These are phyloP conservation scores for Drosophila suboccidentalis DNA, from an alignment of 2,888 invertebrate species.

Conservation along the genomic window DNA sequence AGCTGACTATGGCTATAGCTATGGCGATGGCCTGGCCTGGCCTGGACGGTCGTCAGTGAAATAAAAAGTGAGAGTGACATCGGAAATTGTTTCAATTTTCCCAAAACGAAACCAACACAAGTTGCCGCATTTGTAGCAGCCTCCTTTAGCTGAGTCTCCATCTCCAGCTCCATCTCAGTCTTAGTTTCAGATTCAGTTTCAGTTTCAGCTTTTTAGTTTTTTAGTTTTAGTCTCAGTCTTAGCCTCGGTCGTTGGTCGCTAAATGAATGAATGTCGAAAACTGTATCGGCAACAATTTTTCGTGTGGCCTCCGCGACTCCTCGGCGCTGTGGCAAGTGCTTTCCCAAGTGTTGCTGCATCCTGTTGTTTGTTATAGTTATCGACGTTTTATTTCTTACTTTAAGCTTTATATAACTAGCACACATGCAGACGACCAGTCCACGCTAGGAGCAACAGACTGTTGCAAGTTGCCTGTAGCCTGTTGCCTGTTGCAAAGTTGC, in stretches of 20 bases:
- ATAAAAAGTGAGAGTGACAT: slow-evolving; percentile 85
- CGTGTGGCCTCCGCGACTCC: slow-evolving; percentile 26
- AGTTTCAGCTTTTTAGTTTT: slow-evolving; percentile 6
- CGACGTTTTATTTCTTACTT: slow-evolving; percentile 77
- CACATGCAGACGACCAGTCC: slow-evolving; percentile 46
- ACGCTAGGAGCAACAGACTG: slow-evolving; percentile 24
- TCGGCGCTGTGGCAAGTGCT: slow-evolving; percentile 59
- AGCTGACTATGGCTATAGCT: slow-evolving; percentile 30
- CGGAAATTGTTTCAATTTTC: slow-evolving; percentile 85
- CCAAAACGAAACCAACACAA: slow-evolving; percentile 75
- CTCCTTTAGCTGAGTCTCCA: slow-evolving; percentile 6
- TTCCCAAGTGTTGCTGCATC: slow-evolving; percentile 65
- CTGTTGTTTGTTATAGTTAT: slow-evolving; percentile 80
- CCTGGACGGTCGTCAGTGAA: slow-evolving; percentile 65
- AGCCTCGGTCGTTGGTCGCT: slow-evolving; percentile 65
- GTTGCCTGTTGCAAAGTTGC: slow-evolving; percentile 15
- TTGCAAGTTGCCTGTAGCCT: slow-evolving; percentile 24
- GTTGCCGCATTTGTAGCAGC: slow-evolving; percentile 61
- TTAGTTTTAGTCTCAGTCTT: slow-evolving; percentile 17
- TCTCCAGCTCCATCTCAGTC: too few species aligned
- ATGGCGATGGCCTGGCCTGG: slow-evolving; percentile 24
- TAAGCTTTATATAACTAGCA: slow-evolving; percentile 75
- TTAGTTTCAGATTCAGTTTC: slow-evolving; percentile 4
- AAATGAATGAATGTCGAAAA: slow-evolving; percentile 85
- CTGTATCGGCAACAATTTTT: slow-evolving; percentile 83